A percentile compares a stretch with the other conserved stretches of the same genome.
These are phyloP conservation scores for Abramis brama DNA, from an alignment of 2,113 vertebrate genomes.

Conservation along the genomic window DNA sequence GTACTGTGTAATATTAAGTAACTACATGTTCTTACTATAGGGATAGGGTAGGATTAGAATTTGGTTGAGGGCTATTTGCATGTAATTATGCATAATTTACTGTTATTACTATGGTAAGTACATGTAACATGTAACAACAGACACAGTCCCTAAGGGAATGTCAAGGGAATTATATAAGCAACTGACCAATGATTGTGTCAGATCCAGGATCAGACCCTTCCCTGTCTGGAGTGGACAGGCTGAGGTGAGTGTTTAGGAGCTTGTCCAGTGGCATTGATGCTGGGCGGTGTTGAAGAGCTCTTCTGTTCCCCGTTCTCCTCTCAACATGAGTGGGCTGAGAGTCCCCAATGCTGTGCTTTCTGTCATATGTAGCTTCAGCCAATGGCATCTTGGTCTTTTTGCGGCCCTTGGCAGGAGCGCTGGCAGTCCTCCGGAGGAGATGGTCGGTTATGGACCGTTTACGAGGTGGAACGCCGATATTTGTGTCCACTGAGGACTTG, in stretches of 20 bases:
- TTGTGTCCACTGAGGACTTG: conserved; percentile 80
- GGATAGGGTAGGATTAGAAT: too few species aligned
- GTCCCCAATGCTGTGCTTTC: conserved; percentile 76
- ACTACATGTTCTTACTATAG: too few species aligned
- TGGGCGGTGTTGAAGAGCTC: conserved; percentile 81
- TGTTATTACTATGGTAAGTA: too few species aligned
- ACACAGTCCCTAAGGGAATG: not conserved
- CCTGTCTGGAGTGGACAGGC: conserved; percentile 69
- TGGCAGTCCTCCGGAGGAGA: conserved; percentile 91
- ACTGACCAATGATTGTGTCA: conserved; percentile 78
- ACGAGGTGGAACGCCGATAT: conserved; percentile 70
- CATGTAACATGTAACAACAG: too few species aligned
- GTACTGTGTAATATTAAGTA: too few species aligned
- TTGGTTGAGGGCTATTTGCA: too few species aligned
- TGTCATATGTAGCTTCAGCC: conserved; percentile 80
- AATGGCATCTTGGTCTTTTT: conserved; percentile 92
- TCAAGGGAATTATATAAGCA: not conserved
- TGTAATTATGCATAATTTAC: too few species aligned
- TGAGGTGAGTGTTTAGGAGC: conserved; percentile 79
- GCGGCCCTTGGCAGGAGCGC: conserved; percentile 92
- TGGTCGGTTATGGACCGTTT: conserved; percentile 91
- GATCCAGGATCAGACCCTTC: conserved; percentile 65
- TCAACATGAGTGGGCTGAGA: conserved; percentile 66
- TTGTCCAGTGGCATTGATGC: conserved; percentile 91
- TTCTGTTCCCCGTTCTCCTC: conserved; percentile 64